Evolutionary conservation across 2,113 vertebrate species (phyloP).

Genomic region (Sula dactylatra): DNA sequence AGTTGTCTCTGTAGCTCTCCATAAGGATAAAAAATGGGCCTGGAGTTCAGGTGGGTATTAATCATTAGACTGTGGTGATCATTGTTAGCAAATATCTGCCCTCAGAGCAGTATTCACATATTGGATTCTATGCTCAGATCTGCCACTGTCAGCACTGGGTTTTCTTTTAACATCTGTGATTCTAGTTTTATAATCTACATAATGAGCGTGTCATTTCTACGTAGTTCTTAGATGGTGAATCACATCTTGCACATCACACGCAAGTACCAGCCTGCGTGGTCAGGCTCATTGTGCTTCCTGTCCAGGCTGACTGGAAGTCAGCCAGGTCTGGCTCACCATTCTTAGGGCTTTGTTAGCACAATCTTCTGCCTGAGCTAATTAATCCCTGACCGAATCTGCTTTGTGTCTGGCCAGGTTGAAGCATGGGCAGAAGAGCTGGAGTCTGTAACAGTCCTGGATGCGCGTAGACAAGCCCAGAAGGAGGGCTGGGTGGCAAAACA

Average conservation of each 20-base stretch:
- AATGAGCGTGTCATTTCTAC: neutral
- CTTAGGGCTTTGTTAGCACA: neutral
- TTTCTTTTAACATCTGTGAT: neutral
- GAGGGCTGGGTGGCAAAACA: neutral
- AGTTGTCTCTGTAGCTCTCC: neutral
- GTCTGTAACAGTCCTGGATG: neutral
- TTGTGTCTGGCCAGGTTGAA: neutral
- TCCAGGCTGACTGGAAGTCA: neutral
- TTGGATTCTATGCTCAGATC: neutral
- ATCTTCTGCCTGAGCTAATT: neutral
- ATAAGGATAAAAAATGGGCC: neutral
- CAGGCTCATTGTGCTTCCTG: neutral
- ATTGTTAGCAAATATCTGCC: neutral
- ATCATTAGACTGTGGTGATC: neutral
- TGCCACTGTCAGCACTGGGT: neutral
- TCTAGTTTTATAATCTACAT: neutral
- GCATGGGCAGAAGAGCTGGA: neutral
- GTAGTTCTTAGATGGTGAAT: neutral
- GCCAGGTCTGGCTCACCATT: neutral
- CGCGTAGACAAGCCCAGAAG: neutral
- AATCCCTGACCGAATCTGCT: neutral
- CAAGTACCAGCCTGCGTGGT: neutral
- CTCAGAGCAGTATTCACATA: neutral
- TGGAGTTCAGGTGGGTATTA: neutral
- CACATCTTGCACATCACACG: accelerated